phyloP scores from a whole-genome alignment of 2,113 vertebrate species.

The Zeus faber region DNA sequence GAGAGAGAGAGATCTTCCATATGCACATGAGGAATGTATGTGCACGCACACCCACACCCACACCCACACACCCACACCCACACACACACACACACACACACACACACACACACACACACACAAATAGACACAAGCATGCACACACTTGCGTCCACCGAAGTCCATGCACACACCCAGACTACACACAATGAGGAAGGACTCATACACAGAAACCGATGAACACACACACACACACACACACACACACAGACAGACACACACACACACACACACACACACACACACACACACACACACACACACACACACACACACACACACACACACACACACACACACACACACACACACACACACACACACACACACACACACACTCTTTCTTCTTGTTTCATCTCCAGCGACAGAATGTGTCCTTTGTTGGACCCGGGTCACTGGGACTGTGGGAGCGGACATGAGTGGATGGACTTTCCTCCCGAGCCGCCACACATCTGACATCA shows the following conservation, averaged over 20 bases:
- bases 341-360: neutral
- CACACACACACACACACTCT: conserved; percentile 12
- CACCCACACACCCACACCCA: too few species aligned
- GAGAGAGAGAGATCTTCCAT: too few species aligned
- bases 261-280: conserved; percentile 16
- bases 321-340: neutral
- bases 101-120: too few species aligned
- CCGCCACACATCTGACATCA: conserved; percentile 21
- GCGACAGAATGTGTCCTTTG: conserved; percentile 63
- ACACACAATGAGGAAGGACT: too few species aligned
- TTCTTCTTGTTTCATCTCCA: conserved; percentile 9
- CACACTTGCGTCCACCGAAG: too few species aligned
- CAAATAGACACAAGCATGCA: too few species aligned
- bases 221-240: neutral
- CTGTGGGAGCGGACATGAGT: conserved; percentile 57
- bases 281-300: neutral
- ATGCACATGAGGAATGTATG: too few species aligned
- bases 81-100: too few species aligned
- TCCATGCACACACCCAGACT: too few species aligned
- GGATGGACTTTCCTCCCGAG: conserved; percentile 63
- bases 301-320: neutral
- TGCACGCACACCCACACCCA: too few species aligned
- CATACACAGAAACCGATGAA: conserved; percentile 8
- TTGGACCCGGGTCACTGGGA: conserved; percentile 41
- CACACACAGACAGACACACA: conserved; percentile 27